Conservation (phyloP, 2,888 invertebrate species). For the Lithodes maja region DNA sequence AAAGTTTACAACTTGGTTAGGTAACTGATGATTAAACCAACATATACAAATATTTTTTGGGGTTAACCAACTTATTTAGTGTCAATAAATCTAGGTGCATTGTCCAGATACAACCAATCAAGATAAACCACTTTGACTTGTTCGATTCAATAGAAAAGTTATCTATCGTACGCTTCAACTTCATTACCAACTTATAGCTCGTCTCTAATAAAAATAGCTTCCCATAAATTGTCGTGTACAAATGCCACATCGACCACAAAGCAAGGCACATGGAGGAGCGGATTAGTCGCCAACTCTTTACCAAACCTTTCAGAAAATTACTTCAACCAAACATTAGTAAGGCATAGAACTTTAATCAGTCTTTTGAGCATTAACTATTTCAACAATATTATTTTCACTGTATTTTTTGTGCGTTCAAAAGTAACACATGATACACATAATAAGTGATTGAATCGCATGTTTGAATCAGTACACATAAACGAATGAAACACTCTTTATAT, state of each 20-base stretch:
- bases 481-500: neutral
- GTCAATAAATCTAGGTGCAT: too few species aligned
- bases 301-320: neutral
- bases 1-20: too few species aligned
- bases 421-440: too few species aligned
- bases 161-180: neutral
- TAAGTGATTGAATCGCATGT: too few species aligned
- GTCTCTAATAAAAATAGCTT: too few species aligned
- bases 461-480: too few species aligned
- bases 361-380: neutral
- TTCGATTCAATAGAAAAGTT: neutral
- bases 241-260: neutral
- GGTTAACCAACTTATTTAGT: too few species aligned
- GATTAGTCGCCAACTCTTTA: neutral
- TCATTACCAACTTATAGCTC: too few species aligned
- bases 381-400: neutral
- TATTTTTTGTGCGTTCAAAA: neutral
- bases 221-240: neutral
- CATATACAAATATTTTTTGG: too few species aligned
- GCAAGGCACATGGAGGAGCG: neutral
- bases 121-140: neutral
- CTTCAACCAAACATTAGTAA: neutral
- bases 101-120: neutral
- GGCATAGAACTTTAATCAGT: neutral
- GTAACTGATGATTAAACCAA: too few species aligned